Conservation (phyloP, 2,113 vertebrate species). For the Capreolus pygargus region DNA sequence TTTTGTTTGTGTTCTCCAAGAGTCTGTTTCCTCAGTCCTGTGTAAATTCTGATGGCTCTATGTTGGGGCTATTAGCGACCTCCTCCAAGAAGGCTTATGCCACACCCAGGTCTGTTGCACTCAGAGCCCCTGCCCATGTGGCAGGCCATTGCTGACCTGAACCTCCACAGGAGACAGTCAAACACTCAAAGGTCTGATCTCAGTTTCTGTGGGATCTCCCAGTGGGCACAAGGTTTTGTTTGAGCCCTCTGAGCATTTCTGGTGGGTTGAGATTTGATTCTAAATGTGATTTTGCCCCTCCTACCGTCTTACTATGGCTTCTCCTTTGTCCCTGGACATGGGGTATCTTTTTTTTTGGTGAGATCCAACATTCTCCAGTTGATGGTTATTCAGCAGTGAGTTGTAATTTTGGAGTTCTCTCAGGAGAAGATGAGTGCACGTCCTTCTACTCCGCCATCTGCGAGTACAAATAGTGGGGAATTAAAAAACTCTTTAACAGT, state of each 20-base stretch:
- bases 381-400: not conserved
- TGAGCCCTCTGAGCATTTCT: not conserved
- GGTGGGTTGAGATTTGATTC: not conserved
- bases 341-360: not conserved
- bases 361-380: not conserved
- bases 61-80: accelerated
- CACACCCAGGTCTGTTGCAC: not conserved
- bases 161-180: not conserved
- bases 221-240: not conserved
- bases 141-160: not conserved
- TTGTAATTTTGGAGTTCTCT: not conserved
- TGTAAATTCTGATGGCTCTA: not conserved
- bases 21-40: not conserved
- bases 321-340: not conserved
- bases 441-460: not conserved
- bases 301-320: not conserved
- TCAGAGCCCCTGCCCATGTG: not conserved
- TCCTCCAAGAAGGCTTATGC: not conserved
- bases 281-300: not conserved
- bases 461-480: not conserved
- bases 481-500: not conserved
- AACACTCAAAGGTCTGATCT: not conserved
- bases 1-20: not conserved
- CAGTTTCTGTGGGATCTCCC: not conserved
- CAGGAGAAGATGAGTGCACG: not conserved